Evolutionary conservation across 2,113 vertebrate species (phyloP), one percentile per base, ranked within the genome.

Genomic region (Blennius ocellaris): DNA sequence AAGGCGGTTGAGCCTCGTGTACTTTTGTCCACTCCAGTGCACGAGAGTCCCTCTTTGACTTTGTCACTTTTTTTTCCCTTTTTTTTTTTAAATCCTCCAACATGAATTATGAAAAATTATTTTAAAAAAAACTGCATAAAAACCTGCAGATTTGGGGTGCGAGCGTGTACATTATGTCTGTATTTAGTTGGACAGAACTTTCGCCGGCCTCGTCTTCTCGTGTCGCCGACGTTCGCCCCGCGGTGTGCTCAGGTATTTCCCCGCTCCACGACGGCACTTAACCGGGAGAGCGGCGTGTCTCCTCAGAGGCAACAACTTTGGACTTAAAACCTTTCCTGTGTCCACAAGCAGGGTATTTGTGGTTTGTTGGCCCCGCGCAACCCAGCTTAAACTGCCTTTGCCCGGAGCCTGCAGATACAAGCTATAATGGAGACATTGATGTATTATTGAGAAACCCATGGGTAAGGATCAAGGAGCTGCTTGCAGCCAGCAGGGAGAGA

Each of bases 261-360:
- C 21, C 15, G 54, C 17, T 45, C 53, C 45, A 37, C 5, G 3
- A 9, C 52, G 67, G 72, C 80, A 83, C 80, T 87, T 73, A 78
- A 78, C 69, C 70, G 72, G 7, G 9, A 36, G 69, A 78, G 90
- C 65, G 82, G 64, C 79, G 40, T 73, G 85, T 88, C 81, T 78
- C 85, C 86, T 90, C 6, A 38, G 83, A 91, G 89, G 89, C 80
- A 86, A 89, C 88, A 82, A 30, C 78, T 88, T 76, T 87, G 85
- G 88, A 85, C 90, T 92, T 92, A 91, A 91, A 92, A 91, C 87
- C 76, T 88, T 92, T 92, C 89, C 79, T 76, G 81, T 91, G 90
- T 93, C 87, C 87, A 91, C 73, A 83, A 86, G 55, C 71, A 37
- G 82, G 70, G 80, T 52, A 73, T 88, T 80, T 86, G 80, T 83